phyloP scores from a whole-genome alignment of 2,113 vertebrate species.

The Seriola dumerili region DNA sequence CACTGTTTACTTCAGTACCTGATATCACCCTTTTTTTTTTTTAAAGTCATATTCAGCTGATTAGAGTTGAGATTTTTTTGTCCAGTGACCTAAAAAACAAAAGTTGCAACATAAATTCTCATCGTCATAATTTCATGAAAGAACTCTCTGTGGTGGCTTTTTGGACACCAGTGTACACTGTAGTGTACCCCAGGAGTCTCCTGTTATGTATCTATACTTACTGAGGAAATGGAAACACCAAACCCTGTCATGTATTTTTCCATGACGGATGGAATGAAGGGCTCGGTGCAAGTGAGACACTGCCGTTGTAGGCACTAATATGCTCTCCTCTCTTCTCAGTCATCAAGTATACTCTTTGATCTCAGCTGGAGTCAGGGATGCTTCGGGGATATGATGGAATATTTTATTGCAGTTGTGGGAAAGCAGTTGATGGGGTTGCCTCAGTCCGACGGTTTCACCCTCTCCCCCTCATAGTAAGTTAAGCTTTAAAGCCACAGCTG shows the following conservation, averaged over 20 bases:
- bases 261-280: constrained; percentile 54
- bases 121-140: constrained; percentile 3
- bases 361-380: constrained; percentile 78
- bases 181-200: background rate
- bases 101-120: background rate
- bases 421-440: constrained; percentile 57
- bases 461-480: constrained; percentile 55
- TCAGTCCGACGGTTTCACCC: constrained; percentile 53
- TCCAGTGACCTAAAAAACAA: constrained; percentile 1
- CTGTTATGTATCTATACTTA: constrained; percentile 38
- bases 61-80: background rate
- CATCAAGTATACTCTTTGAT: constrained; percentile 78
- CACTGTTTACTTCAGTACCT: background rate
- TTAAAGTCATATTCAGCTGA: background rate
- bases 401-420: constrained; percentile 77
- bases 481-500: constrained; percentile 68
- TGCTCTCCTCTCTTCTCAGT: constrained; percentile 61
- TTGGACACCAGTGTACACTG: background rate
- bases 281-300: constrained; percentile 46
- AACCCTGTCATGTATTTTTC: constrained; percentile 55
- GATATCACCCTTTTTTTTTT: background rate
- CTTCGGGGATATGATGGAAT: constrained; percentile 79
- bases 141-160: background rate
- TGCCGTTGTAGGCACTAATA: constrained; percentile 56
- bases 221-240: constrained; percentile 58